A percentile compares a stretch with the other conserved stretches of the same genome.
Conservation (phyloP, 2,888 invertebrate species). For the Alloscopus bannaensis region DNA sequence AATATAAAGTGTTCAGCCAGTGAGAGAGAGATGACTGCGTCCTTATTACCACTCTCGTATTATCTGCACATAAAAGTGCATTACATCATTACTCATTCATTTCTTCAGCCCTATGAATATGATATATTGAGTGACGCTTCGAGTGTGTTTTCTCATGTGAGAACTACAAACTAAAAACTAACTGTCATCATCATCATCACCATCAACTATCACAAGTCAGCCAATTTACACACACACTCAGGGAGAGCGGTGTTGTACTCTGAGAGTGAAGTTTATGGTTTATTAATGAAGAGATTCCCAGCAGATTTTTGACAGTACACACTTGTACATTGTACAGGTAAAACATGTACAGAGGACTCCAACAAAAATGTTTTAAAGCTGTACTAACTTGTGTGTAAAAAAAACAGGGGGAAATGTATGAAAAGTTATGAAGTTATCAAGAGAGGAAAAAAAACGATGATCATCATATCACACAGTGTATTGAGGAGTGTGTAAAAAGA, state of each 20-base stretch:
- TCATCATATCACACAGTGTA: too few species aligned
- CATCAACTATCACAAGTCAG: too few species aligned
- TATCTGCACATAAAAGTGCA: background rate
- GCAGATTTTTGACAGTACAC: slow-evolving; percentile 46
- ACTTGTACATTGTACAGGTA: background rate
- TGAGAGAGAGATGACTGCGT: background rate
- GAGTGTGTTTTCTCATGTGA: slow-evolving; percentile 16
- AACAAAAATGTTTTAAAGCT: slow-evolving; percentile 2
- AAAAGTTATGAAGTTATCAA: slow-evolving; percentile 29
- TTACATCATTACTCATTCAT: slow-evolving; percentile 19
- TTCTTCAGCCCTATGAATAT: slow-evolving; percentile 14
- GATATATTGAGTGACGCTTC: slow-evolving; percentile 39
- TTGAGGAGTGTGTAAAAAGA: too few species aligned
- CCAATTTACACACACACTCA: too few species aligned
- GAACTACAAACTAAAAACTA: too few species aligned
- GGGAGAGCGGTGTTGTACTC: too few species aligned
- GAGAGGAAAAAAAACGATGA: too few species aligned
- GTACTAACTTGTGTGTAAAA: background rate
- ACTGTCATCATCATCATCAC: slow-evolving; percentile 16
- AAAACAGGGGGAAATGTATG: too few species aligned
- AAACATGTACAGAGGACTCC: background rate
- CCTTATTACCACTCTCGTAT: background rate
- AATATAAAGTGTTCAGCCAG: too few species aligned
- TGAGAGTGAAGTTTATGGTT: too few species aligned
- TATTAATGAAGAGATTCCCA: slow-evolving; percentile 59